These are phyloP conservation scores for Dicrurus megarhynchus DNA, from an alignment of 2,113 vertebrate species.

Conservation along the genomic window DNA sequence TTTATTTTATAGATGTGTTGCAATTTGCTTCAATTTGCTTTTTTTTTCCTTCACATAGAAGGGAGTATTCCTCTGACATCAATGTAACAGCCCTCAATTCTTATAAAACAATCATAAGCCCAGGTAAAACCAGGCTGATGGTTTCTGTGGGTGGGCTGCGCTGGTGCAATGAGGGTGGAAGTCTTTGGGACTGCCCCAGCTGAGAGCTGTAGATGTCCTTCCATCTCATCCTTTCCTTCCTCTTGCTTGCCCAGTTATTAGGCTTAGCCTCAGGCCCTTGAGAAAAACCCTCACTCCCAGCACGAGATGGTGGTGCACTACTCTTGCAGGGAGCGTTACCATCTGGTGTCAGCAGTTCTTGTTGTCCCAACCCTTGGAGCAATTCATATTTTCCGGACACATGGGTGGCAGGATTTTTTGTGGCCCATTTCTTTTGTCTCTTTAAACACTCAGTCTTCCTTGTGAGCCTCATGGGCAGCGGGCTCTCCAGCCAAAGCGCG, in stretches of 20 bases:
- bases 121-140: neutral
- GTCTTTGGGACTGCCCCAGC: neutral
- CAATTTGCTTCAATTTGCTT: neutral
- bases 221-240: neutral
- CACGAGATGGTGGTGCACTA: accelerated
- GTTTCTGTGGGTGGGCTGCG: neutral
- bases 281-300: neutral
- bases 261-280: neutral
- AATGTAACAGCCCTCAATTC: neutral
- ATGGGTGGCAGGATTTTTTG: conserved; percentile 46
- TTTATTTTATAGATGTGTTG: neutral
- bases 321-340: neutral
- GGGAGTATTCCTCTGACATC: neutral
- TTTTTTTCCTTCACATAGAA: neutral
- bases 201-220: neutral
- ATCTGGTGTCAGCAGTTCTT: conserved; percentile 39
- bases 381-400: conserved; percentile 29
- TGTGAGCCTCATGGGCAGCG: conserved; percentile 37
- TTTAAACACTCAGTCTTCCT: neutral
- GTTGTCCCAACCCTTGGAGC: neutral
- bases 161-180: neutral
- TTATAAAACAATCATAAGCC: neutral
- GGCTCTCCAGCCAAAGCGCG: neutral
- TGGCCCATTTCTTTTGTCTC: conserved; percentile 19
- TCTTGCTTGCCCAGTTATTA: neutral